Evolutionary conservation across 2,113 vertebrate genomes (phyloP), one percentile per base, ranked within the genome.

Genomic region (Atrichornis clamosus): DNA sequence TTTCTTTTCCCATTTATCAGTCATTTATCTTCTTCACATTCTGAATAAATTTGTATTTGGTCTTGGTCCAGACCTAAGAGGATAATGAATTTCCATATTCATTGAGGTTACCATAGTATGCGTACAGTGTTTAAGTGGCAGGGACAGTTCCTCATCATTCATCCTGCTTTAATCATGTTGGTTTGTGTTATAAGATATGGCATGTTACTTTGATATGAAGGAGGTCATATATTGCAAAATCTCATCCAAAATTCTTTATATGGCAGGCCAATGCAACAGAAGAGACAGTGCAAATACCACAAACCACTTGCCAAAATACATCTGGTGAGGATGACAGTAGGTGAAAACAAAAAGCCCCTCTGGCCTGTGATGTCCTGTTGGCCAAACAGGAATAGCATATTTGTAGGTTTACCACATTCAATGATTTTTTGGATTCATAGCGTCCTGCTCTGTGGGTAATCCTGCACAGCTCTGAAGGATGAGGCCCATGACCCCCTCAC

Each of bases 1-100:
- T 72, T 88, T 94, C 89, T 58, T 84, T 93, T 46, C 72, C 69
- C 41, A 67, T 86, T 95, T 68, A 87, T 85, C 79, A 72, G 73
- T 62, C 63, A 77, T 90, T 95, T 95, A 78, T 90, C 76, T 77
- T 91, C 49, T 92, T 91, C 73, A 80, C 30, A 89, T 92, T 85
- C 67, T 77, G 87, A 85, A 90, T 70, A 91, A 92, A 80, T 89
- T 63, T 69, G 20, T 77, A 49, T 87, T 88, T 87, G 37, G 20
- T 89, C 74, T 93, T 53, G 53, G 50, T 81, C 26, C 53, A 78
- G 35, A 94, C 37, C 13, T 92, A 82, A 74, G n/a, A 77, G 15
- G 59, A 77, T 73, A 91, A 93, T 44, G 44, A 81, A 88, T 96
- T 85, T 77, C 56, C 19, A 28, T 72, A 42, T 73, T 64, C 84